Conservation (phyloP, 2,888 invertebrate species). For the Drosophila seclusa region DNA sequence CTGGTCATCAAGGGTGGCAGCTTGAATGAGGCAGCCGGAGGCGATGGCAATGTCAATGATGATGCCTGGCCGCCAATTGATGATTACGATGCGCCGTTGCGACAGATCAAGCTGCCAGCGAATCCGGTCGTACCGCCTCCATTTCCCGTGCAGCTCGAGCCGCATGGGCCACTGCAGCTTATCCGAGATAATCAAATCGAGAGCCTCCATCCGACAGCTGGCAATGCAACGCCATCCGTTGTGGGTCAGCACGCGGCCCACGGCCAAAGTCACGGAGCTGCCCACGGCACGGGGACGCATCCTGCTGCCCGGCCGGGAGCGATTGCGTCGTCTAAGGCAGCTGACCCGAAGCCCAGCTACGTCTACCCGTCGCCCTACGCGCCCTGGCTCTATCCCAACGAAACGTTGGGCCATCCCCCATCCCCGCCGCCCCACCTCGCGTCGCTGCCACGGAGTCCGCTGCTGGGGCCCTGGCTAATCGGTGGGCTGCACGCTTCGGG, state of each 20-base stretch:
- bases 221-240: slow-evolving; percentile 89
- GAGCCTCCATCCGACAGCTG: slow-evolving; percentile 86
- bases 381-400: slow-evolving; percentile 85
- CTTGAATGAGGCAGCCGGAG: slow-evolving; percentile 85
- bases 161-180: slow-evolving; percentile 94
- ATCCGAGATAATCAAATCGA: slow-evolving; percentile 90
- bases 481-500: slow-evolving; percentile 75
- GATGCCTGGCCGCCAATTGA: slow-evolving; percentile 93
- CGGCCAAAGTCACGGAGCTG: slow-evolving; percentile 73
- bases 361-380: slow-evolving; percentile 88
- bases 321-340: slow-evolving; percentile 77
- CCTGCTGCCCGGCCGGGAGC: slow-evolving; percentile 88
- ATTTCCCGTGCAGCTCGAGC: slow-evolving; percentile 95
- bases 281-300: slow-evolving; percentile 84
- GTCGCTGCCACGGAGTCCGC: slow-evolving; percentile 68
- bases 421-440: slow-evolving; percentile 26
- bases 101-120: slow-evolving; percentile 93
- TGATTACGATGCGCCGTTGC: slow-evolving; percentile 91
- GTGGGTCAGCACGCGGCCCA: slow-evolving; percentile 85
- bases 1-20: slow-evolving; percentile 92
- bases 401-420: slow-evolving; percentile 33
- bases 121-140: slow-evolving; percentile 95
- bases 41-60: slow-evolving; percentile 82
- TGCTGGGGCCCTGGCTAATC: slow-evolving; percentile 80
- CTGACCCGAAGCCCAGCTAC: slow-evolving; percentile 83